A percentile compares a stretch with the other conserved stretches of the same genome.
Conservation (phyloP, 2,113 vertebrate species). For the Gymnobelideus leadbeateri region DNA sequence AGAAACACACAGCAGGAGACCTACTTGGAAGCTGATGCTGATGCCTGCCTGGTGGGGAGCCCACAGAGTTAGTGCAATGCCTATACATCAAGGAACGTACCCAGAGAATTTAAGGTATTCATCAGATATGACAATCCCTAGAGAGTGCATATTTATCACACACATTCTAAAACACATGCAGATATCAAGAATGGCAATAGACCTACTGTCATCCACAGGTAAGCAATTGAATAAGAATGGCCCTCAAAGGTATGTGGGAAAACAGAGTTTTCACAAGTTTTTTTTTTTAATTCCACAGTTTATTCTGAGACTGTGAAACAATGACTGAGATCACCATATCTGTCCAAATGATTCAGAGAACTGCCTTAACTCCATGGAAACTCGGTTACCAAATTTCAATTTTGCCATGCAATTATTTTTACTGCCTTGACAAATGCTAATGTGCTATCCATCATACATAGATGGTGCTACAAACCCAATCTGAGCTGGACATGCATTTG, state of each 20-base stretch:
- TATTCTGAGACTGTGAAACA: constrained; percentile 20
- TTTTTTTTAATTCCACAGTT: not conserved
- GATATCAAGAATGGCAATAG: constrained; percentile 62
- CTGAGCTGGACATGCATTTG: not conserved
- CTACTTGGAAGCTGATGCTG: constrained; percentile 60
- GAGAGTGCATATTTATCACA: constrained; percentile 77
- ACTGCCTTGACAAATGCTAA: not conserved
- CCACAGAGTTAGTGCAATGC: constrained; percentile 56
- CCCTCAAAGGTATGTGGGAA: constrained; percentile 1
- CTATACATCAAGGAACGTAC: constrained; percentile 79
- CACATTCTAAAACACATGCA: constrained; percentile 68
- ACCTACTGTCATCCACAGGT: not conserved
- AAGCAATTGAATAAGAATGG: not conserved
- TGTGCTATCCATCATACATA: constrained; percentile 3
- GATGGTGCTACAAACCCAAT: not conserved
- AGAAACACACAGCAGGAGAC: constrained; percentile 57
- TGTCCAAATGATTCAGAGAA: not conserved
- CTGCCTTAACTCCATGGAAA: not conserved
- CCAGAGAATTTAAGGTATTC: constrained; percentile 75
- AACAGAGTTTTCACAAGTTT: constrained; percentile 9
- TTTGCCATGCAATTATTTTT: not conserved
- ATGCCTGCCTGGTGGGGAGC: constrained; percentile 76
- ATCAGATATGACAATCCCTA: constrained; percentile 78
- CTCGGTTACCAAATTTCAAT: not conserved
- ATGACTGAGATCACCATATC: not conserved